Base-by-base conservation (phyloP, 2,113 vertebrate genomes). In the Vidua macroura region DNA sequence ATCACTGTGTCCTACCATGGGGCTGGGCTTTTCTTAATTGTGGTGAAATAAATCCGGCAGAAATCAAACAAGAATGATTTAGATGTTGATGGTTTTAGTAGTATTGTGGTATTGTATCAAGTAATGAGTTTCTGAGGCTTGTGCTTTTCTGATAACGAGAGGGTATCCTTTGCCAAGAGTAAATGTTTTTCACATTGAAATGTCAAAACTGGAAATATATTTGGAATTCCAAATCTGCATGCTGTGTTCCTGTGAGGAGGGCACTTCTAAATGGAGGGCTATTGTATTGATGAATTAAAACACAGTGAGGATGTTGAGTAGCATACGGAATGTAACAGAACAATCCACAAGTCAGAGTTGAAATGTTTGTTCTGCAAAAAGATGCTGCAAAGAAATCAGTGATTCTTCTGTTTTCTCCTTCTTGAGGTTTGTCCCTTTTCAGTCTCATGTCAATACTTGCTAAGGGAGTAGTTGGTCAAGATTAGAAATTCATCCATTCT, bases 101-200 rank as follows among this genome's bases (percentile, higher is more conserved):
- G 10, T 27, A 60, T 64, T 93, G 80, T 88, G 66, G 62, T 89
- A 30, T 79, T 95, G 80, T 88, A 60, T n/a, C 20, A 52, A 68
- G 44, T 39, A n/a, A 77, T 64, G 86, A 30, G 63, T 93, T 90
- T 92, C 60, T 80, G 83, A 73, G 85, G 46, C 44, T 70, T 63
- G 35, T 73, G 63, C 86, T 94, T 76, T 83, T 56, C 69, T 95
- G 80, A 95, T 84, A 95, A 93, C 53, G 3, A 75, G 77, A 82
- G 88, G 83, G 80, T 91, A 79, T 96, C 77, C 89, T 92, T 66
- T 94, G 84, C 92, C 63, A 77, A 75, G 56, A 41, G 75, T 31
- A 53, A 82, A 44, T 27, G 62, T 48, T 80, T 84, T 67, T 64
- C 69, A 15, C 53, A 44, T 94, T 90, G 81, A 95, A 85, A 76